phyloP scores from a whole-genome alignment of 2,797 vertebrate genomes.

The Sebastes matsubarae region DNA sequence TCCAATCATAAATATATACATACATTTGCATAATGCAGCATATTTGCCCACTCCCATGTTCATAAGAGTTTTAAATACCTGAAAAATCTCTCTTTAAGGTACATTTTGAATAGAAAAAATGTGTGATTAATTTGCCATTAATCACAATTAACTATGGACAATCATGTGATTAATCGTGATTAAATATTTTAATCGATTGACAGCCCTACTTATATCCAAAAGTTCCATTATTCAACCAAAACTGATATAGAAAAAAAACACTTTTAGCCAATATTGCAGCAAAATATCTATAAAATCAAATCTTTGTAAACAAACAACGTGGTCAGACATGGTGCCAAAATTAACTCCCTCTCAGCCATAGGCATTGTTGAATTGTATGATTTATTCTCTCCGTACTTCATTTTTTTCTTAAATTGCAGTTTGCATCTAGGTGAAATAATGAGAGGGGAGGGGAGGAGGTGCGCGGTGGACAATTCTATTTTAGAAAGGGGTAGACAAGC shows the following conservation, averaged over 20 bases:
- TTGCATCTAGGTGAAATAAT: conserved; percentile 46
- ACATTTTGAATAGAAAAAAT: too few relatives aligned
- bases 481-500: conserved; percentile 58
- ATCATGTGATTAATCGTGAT: too few relatives aligned
- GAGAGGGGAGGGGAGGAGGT: conserved; percentile 18
- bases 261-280: neutral
- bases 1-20: neutral
- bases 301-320: conserved; percentile 6
- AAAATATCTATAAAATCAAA: conserved; percentile 11
- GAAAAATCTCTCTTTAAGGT: too few relatives aligned
- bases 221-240: neutral
- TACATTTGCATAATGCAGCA: neutral
- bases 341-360: conserved; percentile 21
- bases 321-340: neutral
- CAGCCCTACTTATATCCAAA: neutral
- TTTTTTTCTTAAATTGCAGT: neutral
- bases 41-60: neutral
- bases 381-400: conserved; percentile 39
- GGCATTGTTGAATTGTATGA: conserved; percentile 30
- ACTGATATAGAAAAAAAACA: neutral
- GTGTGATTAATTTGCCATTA: too few relatives aligned
- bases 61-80: neutral
- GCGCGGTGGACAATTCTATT: conserved; percentile 60
- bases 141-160: too few relatives aligned
- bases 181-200: too few relatives aligned